Evolutionary conservation across 2,113 vertebrate genomes (phyloP), one percentile per base, ranked within the genome.

Genomic region (Malurus melanocephalus): DNA sequence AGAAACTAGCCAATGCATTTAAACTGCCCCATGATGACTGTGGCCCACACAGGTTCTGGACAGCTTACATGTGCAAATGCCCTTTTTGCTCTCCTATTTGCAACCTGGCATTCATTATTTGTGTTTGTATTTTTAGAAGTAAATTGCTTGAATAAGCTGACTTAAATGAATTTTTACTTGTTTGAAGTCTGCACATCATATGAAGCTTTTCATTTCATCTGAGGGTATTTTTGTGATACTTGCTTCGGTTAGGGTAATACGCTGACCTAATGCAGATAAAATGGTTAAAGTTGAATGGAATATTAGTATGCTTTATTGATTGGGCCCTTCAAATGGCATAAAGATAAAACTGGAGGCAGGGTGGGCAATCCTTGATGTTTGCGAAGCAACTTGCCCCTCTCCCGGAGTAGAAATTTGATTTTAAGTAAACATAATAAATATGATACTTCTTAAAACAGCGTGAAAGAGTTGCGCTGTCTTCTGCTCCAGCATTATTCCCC

Each of bases 371-470:
- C 13, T 83, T 71, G 55, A n/a, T 10, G 5, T 33, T 53, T 71
- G 23, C 65, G 19, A 67, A 51, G 6, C 33, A 68, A 16, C 17
- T 61, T 42, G 38, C 16, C 2, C 7, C 1, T 9, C 24, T 17
- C 26, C 12, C 18, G 46, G 19, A 1, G 10, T 1, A 40, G 18
- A 75, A 52, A n/a, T 60, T 51, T 46, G 56, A 10, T 78, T 76
- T 6, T 26, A 67, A 32, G 35, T 42, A 33, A 60, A 4, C 9
- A 6, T 6, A n/a, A 56, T 22, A 57, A 68, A 38, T 3, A 3
- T 0, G 22, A 5, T 62, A 14, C 10, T 79, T 45, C 7, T 43
- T 65, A 32, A 22, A 76, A 40, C 1, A 6, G 6, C 0, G 0
- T 3, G 9, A 4, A 21, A 48, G 66, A 38, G 42, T 90, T 72